These are phyloP conservation scores for Andrena fulva DNA, from an alignment of 2,888 invertebrate genomes.

Conservation along the genomic window DNA sequence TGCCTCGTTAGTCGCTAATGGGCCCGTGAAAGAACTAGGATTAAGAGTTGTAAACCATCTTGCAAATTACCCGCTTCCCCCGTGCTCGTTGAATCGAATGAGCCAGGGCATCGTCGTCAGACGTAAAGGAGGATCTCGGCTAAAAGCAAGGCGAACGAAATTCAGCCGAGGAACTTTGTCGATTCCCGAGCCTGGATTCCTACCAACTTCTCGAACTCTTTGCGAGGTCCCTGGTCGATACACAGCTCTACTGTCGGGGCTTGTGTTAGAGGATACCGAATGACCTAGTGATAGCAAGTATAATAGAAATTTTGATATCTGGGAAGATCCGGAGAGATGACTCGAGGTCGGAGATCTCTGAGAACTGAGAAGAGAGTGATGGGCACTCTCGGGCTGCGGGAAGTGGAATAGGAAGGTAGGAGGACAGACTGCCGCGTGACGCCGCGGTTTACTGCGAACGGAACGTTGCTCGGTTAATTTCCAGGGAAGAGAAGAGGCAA, in stretches of 20 bases:
- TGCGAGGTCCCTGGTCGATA: too few species aligned
- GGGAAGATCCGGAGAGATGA: background rate
- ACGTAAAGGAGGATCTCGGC: background rate
- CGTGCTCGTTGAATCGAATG: constrained; percentile 37
- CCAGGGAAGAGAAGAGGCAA: constrained; percentile 59
- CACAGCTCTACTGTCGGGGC: too few species aligned
- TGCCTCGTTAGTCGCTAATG: constrained; percentile 81
- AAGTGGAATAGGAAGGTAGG: background rate
- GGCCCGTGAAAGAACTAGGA: constrained; percentile 77
- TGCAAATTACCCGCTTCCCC: constrained; percentile 75
- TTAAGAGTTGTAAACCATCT: constrained; percentile 79
- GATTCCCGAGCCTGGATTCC: too few species aligned
- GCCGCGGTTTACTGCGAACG: background rate
- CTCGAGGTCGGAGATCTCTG: background rate
- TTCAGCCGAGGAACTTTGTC: background rate
- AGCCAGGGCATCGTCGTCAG: constrained; percentile 7
- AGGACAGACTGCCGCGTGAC: background rate
- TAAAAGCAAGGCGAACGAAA: background rate
- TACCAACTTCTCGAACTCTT: too few species aligned
- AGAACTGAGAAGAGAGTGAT: background rate
- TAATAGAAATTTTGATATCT: too few species aligned
- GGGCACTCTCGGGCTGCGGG: background rate
- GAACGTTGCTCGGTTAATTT: constrained; percentile 78
- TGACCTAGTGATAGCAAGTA: too few species aligned
- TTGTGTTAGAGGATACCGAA: too few species aligned